phyloP scores from a whole-genome alignment of 1,140 invertebrate genomes.

The Cataglyphis hispanica region DNA sequence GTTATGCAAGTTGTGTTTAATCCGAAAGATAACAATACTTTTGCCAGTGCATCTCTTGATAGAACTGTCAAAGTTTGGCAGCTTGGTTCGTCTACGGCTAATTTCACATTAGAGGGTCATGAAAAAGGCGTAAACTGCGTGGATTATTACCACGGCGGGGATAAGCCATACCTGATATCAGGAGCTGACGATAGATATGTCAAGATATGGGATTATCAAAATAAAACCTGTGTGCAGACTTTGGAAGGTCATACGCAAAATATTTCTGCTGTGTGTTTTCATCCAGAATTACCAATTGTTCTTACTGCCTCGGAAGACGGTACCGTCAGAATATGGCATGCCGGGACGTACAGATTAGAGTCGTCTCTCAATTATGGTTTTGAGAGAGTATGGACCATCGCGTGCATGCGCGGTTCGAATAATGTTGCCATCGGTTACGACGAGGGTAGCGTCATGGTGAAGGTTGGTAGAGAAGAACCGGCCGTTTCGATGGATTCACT shows the following conservation, averaged over 20 bases:
- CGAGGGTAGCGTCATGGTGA: conserved; percentile 99
- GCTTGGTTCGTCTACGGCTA: conserved; percentile 97
- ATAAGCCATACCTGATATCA: conserved; percentile 99
- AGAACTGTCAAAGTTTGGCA: conserved; percentile 99
- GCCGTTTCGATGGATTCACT: conserved; percentile 99
- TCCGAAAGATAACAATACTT: conserved; percentile 99
- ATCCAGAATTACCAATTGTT: conserved; percentile 99
- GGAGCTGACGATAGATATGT: conserved; percentile 99
- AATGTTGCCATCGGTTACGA: conserved; percentile 99
- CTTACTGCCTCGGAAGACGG: conserved; percentile 99
- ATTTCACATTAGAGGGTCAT: conserved; percentile 99
- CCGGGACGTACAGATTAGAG: conserved; percentile 98
- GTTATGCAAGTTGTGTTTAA: conserved; percentile 99
- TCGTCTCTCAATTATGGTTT: conserved; percentile 99
- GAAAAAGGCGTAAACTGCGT: conserved; percentile 99
- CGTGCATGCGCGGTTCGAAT: conserved; percentile 98
- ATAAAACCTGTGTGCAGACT: conserved; percentile 99
- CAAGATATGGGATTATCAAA: conserved; percentile 99
- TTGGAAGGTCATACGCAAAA: conserved; percentile 99
- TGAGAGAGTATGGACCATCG: conserved; percentile 99
- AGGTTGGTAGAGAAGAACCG: conserved; percentile 98
- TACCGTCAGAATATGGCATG: conserved; percentile 98
- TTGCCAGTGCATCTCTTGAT: conserved; percentile 99
- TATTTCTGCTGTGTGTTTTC: conserved; percentile 97
- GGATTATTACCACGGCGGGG: conserved; percentile 99